Evolutionary conservation across 2,888 invertebrate genomes (phyloP), one percentile per base, ranked within the genome.

Genomic region (Cephalotes varians): DNA sequence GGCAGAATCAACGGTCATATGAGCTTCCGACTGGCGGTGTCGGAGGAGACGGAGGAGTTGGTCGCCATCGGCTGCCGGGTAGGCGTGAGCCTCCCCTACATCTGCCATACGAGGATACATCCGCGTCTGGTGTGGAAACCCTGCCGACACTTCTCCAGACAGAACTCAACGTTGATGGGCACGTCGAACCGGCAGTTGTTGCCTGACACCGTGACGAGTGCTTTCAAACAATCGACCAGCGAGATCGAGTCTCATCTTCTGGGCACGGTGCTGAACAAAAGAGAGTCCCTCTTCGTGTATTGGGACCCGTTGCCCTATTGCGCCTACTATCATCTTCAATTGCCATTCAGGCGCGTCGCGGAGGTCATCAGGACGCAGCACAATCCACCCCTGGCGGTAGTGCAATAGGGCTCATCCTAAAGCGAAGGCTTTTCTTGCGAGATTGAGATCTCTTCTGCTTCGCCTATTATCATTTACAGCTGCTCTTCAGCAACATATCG

Each of bases 231-330:
- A 86, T 95, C 95, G 9, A 93, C 95, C 7, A 21, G n/a, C 64
- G 34, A 95, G 95, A 62, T 91, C 1, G 74, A 49, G 3, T 62
- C 85, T 0, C 88, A 90, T 69, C 83, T 93, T 5, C 31, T 93
- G 5, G 96, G 96, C 54, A 96, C 96, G 0, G 96, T 97, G 51
- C 93, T 98, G 88, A 97, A 98, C 91, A 97, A 97, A 88, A 95
- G 97, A 56, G 98, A 98, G 92, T 98, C 97, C 0, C 95, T 98
- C 0, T 98, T 98, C 92, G 96, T 97, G 6, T 97, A 97, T 92
- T 98, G 98, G 98, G 98, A 98, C 93, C 98, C 98, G 6, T 93
- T 98, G 90, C 98, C 98, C 0, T 98, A 98, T 93, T 98, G 97
- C 92, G 98, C 97, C 2, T 98, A 97, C 93, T 98, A 98, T 94